These are phyloP conservation scores for Corythucha ciliata DNA, from an alignment of 2,888 invertebrate species.

Conservation along the genomic window DNA sequence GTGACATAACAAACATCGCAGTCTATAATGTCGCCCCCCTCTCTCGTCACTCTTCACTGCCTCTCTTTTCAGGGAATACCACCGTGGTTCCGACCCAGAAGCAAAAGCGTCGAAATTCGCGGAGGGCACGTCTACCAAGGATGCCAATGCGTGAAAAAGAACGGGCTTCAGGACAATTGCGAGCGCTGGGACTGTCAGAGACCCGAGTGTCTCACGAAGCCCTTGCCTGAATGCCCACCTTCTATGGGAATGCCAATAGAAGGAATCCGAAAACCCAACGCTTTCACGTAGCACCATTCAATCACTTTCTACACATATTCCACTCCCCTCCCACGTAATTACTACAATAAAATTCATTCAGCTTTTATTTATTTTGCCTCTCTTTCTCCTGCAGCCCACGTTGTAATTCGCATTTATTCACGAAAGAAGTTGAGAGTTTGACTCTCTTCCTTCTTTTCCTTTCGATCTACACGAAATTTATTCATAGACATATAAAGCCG, in stretches of 20 bases:
- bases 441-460: too few relatives aligned
- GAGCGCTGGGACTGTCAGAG: slow-evolving; percentile 42
- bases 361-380: too few relatives aligned
- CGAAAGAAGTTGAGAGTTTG: too few relatives aligned
- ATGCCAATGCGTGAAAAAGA: slow-evolving; percentile 51
- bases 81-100: slow-evolving; percentile 31
- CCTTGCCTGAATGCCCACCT: slow-evolving; percentile 35
- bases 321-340: too few relatives aligned
- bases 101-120: slow-evolving; percentile 45
- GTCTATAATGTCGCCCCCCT: neutral
- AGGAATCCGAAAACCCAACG: slow-evolving; percentile 26
- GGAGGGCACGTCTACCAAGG: slow-evolving; percentile 49
- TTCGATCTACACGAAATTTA: too few relatives aligned
- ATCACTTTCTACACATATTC: too few relatives aligned
- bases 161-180: slow-evolving; percentile 52
- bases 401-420: too few relatives aligned
- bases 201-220: slow-evolving; percentile 47
- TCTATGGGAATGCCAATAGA: slow-evolving; percentile 20
- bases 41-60: neutral
- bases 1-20: too few relatives aligned
- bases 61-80: slow-evolving; percentile 26
- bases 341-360: too few relatives aligned
- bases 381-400: too few relatives aligned
- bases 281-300: slow-evolving; percentile 14
- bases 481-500: too few relatives aligned